Evolutionary conservation across 1,140 invertebrate species (phyloP).

Genomic region (Drosophila lacertosa): DNA sequence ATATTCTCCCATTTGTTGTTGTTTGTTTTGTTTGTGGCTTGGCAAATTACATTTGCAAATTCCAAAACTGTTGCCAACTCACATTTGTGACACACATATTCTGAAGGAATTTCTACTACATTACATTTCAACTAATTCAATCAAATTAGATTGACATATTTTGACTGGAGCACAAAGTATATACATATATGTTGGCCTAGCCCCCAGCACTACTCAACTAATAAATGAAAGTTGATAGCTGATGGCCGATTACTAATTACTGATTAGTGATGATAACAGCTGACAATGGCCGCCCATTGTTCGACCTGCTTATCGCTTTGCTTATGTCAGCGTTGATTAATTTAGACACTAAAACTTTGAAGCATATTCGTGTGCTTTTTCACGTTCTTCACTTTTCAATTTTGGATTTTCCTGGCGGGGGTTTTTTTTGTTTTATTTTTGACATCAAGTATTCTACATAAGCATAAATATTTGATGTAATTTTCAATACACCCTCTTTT

Average conservation of each 20-base stretch:
- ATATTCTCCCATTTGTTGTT: not conserved
- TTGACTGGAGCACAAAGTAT: too few relatives aligned
- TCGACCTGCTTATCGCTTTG: slow-evolving; percentile 15
- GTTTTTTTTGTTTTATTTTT: not conserved
- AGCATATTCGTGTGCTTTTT: not conserved
- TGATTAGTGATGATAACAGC: slow-evolving; percentile 5
- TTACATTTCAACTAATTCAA: slow-evolving; percentile 29
- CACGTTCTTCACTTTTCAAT: not conserved
- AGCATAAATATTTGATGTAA: slow-evolving; percentile 22
- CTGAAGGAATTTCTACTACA: not conserved
- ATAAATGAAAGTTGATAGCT: slow-evolving; percentile 3
- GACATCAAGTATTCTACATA: not conserved
- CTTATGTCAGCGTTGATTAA: slow-evolving; percentile 48
- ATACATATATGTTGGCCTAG: not conserved
- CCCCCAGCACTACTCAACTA: not conserved
- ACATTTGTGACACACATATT: not conserved
- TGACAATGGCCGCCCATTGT: slow-evolving; percentile 39
- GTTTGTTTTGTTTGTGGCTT: slow-evolving; percentile 23
- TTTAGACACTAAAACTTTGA: slow-evolving; percentile 11
- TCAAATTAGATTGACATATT: slow-evolving; percentile 9
- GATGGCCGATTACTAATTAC: not conserved
- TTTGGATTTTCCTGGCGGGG: not conserved
- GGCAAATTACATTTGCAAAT: slow-evolving; percentile 38
- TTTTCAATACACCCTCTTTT: slow-evolving; percentile 24
- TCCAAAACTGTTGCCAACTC: slow-evolving; percentile 21